Evolutionary conservation across 2,113 vertebrate genomes (phyloP).

Genomic region (Columba janthina): DNA sequence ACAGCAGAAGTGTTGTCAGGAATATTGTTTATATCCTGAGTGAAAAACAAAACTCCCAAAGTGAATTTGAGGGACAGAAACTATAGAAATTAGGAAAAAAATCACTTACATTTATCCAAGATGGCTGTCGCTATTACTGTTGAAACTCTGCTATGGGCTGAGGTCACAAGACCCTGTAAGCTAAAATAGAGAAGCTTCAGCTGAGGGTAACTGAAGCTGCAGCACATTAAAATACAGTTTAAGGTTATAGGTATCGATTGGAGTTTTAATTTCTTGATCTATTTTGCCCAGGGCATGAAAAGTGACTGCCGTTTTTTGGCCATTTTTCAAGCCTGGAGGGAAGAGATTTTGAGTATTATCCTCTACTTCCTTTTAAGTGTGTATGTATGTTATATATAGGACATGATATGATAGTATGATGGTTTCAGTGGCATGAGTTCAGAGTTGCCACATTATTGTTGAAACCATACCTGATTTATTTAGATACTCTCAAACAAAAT

Average conservation of each 20-base stretch:
- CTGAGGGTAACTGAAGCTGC: constrained; percentile 65
- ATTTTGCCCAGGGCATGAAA: constrained; percentile 1
- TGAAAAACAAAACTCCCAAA: constrained; percentile 31
- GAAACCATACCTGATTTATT: background rate
- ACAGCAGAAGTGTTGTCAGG: background rate
- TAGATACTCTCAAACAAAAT: background rate
- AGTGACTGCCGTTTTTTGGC: background rate
- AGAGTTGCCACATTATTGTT: background rate
- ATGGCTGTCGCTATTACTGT: constrained; percentile 60
- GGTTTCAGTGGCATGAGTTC: background rate
- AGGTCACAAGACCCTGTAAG: constrained; percentile 70
- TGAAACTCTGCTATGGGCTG: constrained; percentile 68
- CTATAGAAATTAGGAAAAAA: constrained; percentile 66
- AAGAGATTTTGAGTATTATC: background rate
- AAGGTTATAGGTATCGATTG: constrained; percentile 46
- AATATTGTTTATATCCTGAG: constrained; percentile 6
- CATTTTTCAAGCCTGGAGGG: constrained; percentile 17
- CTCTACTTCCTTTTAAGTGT: background rate
- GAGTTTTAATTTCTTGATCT: constrained; percentile 35
- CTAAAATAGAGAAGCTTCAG: constrained; percentile 68
- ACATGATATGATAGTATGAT: background rate
- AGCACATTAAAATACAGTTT: constrained; percentile 66
- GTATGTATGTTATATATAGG: background rate
- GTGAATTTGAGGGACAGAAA: constrained; percentile 63
- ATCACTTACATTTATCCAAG: constrained; percentile 70